Evolutionary conservation across 2,888 invertebrate species (phyloP).

Genomic region (Melanotus villosus): DNA sequence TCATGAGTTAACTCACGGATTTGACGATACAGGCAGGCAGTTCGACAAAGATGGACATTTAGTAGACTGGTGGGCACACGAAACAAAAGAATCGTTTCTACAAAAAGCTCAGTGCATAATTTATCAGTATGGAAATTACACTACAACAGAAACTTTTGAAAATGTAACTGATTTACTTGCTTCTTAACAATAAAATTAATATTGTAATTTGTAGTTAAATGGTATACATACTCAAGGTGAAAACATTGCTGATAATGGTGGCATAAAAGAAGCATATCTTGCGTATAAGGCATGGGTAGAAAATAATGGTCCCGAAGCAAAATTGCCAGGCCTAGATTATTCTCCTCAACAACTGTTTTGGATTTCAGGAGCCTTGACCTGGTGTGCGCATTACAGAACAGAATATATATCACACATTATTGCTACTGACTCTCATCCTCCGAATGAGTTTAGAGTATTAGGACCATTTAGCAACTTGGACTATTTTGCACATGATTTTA

Average conservation of each 20-base stretch:
- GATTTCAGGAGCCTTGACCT: conserved; percentile 74
- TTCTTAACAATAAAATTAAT: too few species aligned
- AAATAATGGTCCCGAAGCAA: conserved; percentile 60
- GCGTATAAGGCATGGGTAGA: conserved; percentile 63
- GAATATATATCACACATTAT: conserved; percentile 63
- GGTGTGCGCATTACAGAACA: conserved; percentile 69
- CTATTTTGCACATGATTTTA: conserved; percentile 40
- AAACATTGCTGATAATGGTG: conserved; percentile 95
- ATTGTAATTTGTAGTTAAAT: conserved; percentile 24
- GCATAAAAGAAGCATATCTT: conserved; percentile 86
- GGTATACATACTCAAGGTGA: conserved; percentile 85
- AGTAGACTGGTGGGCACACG: conserved; percentile 35
- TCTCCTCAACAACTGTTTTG: conserved; percentile 71
- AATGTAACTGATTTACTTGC: too few species aligned
- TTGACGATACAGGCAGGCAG: conserved; percentile 68
- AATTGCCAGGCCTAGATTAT: conserved; percentile 61
- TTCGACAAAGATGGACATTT: conserved; percentile 40
- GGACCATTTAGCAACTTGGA: conserved; percentile 30
- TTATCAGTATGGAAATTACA: conserved; percentile 30
- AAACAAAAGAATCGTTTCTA: conserved; percentile 20
- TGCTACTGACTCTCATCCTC: conserved; percentile 60
- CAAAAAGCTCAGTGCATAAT: conserved; percentile 29
- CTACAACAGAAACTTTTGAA: neutral
- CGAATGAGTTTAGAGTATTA: conserved; percentile 21
- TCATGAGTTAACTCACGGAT: conserved; percentile 89